Evolutionary conservation across 2,113 vertebrate species (phyloP).

Genomic region (Proteles cristata): DNA sequence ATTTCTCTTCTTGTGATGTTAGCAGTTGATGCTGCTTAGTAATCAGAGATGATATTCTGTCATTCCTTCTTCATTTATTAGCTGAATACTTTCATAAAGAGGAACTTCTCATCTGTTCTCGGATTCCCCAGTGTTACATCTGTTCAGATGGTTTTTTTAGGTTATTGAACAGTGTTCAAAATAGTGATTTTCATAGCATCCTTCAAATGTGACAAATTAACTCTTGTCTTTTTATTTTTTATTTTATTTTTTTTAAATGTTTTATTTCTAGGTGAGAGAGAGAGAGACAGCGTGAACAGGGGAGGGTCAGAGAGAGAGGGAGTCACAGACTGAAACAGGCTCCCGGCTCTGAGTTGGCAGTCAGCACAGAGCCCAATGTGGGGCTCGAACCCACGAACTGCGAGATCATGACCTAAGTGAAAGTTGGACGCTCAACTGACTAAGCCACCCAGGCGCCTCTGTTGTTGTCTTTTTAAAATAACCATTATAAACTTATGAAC

Average conservation of each 20-base stretch:
- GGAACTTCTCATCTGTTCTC: background rate
- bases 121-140: background rate
- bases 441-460: too few relatives aligned
- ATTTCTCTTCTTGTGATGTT: background rate
- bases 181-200: background rate
- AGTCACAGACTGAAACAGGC: too few relatives aligned
- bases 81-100: background rate
- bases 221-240: background rate
- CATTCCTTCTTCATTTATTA: background rate
- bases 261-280: too few relatives aligned
- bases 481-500: background rate
- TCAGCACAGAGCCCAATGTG: too few relatives aligned
- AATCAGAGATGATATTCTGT: background rate
- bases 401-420: too few relatives aligned
- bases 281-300: too few relatives aligned
- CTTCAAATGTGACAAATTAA: background rate
- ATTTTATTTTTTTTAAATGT: background rate
- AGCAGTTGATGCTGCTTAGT: background rate
- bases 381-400: too few relatives aligned
- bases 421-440: too few relatives aligned
- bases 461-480: background rate
- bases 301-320: too few relatives aligned
- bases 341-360: too few relatives aligned
- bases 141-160: background rate
- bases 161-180: conserved; percentile 6